A percentile compares a stretch with the other conserved stretches of the same genome.
phyloP scores from a whole-genome alignment of 1,140 invertebrate species.

The Lepidotrigona ventralis region DNA sequence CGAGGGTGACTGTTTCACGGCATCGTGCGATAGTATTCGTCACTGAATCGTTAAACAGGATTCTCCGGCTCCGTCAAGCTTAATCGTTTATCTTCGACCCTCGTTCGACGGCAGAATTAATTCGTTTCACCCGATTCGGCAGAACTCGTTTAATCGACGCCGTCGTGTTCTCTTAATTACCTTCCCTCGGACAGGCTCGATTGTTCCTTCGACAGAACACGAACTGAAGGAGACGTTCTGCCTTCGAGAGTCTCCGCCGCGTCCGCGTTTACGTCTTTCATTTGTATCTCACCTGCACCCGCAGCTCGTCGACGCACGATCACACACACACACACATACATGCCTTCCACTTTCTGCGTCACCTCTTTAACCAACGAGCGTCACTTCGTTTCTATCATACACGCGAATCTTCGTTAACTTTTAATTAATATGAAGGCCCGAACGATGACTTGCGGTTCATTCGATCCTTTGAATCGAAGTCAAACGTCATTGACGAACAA shows the following conservation, averaged over 20 bases:
- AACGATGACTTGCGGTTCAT: neutral
- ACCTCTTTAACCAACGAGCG: neutral
- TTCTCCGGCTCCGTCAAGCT: constrained; percentile 6
- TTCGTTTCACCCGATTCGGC: constrained; percentile 57
- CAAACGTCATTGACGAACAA: neutral
- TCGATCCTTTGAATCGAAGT: neutral
- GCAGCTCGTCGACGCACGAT: constrained; percentile 1
- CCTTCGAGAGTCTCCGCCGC: constrained; percentile 28
- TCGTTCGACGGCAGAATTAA: constrained; percentile 59
- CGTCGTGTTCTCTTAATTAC: constrained; percentile 63
- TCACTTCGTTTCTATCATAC: neutral
- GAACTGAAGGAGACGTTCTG: constrained; percentile 36
- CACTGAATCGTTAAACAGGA: constrained; percentile 49
- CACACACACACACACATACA: neutral
- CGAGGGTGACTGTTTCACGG: neutral
- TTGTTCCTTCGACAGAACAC: constrained; percentile 56
- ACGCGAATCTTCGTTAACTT: neutral
- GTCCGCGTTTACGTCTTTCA: constrained; percentile 52
- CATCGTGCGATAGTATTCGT: constrained; percentile 31
- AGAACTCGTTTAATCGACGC: constrained; percentile 62
- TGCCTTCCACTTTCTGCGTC: neutral
- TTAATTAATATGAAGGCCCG: neutral
- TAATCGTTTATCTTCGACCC: constrained; percentile 61
- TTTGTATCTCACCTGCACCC: constrained; percentile 55
- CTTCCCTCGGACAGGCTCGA: constrained; percentile 55